Evolutionary conservation across 1,140 invertebrate species (phyloP), one percentile per base, ranked within the genome.

Genomic region (Papilio dardanus): DNA sequence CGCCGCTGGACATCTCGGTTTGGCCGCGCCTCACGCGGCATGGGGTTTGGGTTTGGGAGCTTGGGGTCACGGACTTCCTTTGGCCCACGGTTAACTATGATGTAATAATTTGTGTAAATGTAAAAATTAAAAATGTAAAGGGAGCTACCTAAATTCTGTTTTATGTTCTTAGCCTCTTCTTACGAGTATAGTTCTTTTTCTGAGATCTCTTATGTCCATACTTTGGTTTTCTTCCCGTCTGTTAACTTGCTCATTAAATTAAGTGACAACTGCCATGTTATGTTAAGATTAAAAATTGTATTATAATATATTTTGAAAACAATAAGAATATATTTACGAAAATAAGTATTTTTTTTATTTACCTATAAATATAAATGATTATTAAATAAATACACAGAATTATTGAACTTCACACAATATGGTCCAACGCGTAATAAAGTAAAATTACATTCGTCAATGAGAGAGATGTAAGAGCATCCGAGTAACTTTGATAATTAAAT

Each of bases 71-170:
- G 82, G 75, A 33, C 76, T 54, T 14, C 74, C 40, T 62, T 40
- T 79, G 50, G 79, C 62, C 30, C 79, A 71, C 71, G 81, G 83
- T 79, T 84, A 75, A 81, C n/a, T n/a, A n/a, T n/a, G 79, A 69
- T 67, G 37, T 67, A 65, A 62, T 24, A 76, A 24, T 31, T 14
- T 50, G 24, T 71, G 24, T 71, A 40, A 28, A 71, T 30, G 16
- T 71, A 30, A 14, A n/a, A 19, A 7, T 5, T n/a, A 24, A 24
- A 24, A 54, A 12, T 54, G 21, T 28, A 54, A 54, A 80, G 77
- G 83, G 79, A 80, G 78, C 78, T 83, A 84, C 81, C 66, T 75
- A 68, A 14, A 77, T 76, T 76, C 74, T 77, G 74, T 76, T 28
- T 28, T 28, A 62, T 12, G 19, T 62, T 62, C 24, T 62, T 62